Percentiles rank a stretch among this genome's conserved stretches.
phyloP scores from a whole-genome alignment of 1,140 invertebrate genomes.

The Cotesia glomerata region DNA sequence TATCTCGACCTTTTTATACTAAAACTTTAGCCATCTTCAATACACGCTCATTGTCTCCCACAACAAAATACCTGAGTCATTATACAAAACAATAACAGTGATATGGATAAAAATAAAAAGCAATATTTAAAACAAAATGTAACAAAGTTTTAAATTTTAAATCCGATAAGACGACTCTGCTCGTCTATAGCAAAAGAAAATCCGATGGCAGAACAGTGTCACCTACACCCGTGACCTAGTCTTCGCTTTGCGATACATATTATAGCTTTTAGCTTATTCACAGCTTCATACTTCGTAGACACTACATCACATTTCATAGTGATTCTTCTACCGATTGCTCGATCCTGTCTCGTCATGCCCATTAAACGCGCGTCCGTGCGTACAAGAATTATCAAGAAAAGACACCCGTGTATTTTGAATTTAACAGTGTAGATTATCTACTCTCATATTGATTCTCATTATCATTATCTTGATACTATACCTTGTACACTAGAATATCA shows the following conservation, averaged over 20 bases:
- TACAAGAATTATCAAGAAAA: not conserved
- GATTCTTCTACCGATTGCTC: not conserved
- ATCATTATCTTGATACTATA: not conserved
- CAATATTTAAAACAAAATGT: not conserved
- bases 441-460: not conserved
- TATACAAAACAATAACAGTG: not conserved
- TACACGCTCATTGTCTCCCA: too few relatives aligned
- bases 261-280: not conserved
- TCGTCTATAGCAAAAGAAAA: not conserved
- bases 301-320: not conserved
- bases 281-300: not conserved
- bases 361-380: not conserved
- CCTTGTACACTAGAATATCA: too few relatives aligned
- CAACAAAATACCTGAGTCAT: too few relatives aligned
- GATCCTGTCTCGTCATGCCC: conserved; percentile 13
- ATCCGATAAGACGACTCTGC: not conserved
- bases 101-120: not conserved
- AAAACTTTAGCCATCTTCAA: too few relatives aligned
- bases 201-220: not conserved
- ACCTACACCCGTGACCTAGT: not conserved
- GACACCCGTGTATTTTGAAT: not conserved
- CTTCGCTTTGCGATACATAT: not conserved
- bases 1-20: too few relatives aligned
- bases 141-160: conserved; percentile 4
- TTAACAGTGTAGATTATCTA: too few relatives aligned